Evolutionary conservation across 1,140 invertebrate genomes (phyloP), one percentile per base, ranked within the genome.

Genomic region (Liolophura sinensis): DNA sequence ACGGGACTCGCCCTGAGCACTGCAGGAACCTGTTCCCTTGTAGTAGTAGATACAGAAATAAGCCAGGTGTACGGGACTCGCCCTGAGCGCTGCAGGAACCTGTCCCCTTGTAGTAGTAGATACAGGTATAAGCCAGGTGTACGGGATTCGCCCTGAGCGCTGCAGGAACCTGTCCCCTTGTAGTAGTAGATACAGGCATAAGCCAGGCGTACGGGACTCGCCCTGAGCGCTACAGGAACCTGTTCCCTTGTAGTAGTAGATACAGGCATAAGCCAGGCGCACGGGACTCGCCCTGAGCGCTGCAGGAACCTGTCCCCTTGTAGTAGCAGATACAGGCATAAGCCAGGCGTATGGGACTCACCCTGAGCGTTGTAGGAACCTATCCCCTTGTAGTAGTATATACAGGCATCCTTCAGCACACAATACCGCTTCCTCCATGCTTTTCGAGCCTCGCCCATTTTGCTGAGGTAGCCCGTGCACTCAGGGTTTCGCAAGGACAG

Each of bases 171-270:
- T 16, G 89, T 90, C 81, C 95, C 93, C 73, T 91, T 90, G 85
- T 96, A 98, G 85, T 97, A 96, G 86, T 96, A 98, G 15, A 98
- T 87, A 75, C 93, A 95, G 55, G 94, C 95, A 84, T 97, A 94
- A 83, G 92, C 95, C 95, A 98, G 56, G 88, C 91, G 85, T 92
- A 93, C 82, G 88, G 91, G 73, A 83, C 71, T 50, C 85, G 75
- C 47, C 85, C 86, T 47, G 15, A 16, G 25, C 20, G 25, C 22
- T 16, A 46, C 27, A 68, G 52, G 25, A 25, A 50, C 11, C 20
- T 12, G 11, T 14, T 12, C 11, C 15, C 24, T 18, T 12, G n/a
- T 51, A 52, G 22, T 55, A 7, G 15, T 47, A 20, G 16, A 60
- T 27, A 47, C 3, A 22, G 14, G 20, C 7, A 11, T 50, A 54